Evolutionary conservation across 2,113 vertebrate genomes (phyloP), one percentile per base, ranked within the genome.

Genomic region (Engraulis encrasicolus): DNA sequence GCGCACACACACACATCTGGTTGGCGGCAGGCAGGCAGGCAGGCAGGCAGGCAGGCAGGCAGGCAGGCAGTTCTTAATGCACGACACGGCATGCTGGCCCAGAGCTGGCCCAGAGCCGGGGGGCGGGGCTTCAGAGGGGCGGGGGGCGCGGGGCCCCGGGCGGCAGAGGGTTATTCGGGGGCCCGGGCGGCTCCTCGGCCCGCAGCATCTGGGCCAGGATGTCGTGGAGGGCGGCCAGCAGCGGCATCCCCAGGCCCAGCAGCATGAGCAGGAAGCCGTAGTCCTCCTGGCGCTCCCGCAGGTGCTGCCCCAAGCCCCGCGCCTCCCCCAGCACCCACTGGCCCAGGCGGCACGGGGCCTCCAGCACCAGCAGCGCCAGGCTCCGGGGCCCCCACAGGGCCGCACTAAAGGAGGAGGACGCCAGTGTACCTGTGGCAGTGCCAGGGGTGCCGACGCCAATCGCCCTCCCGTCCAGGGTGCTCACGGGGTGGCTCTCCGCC

Each of bases 231-330:
- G 91, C 94, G 82, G 92, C 97, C 84, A 99, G 95, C 79, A 99
- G 94, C 0, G 97, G 97, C 85, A 97, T 89, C 82, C 96, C 95
- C 58, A 99, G 90, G 91, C 96, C 97, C 91, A 99, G 92, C 84
- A 99, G 95, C 96, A 98, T 97, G 0, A 95, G 98, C 83, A 96
- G 93, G 93, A 96, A 98, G 92, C 91, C 88, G 91, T 97, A 99
- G 95, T 98, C 96, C 82, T 96, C 91, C 12, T 94, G 95, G 93
- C 94, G 93, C 94, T 96, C 96, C 94, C 96, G 94, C 92, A 98
- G 78, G 94, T 98, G 97, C 81, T 90, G 94, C 81, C 91, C 78
- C 58, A 90, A 81, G 74, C 94, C 95, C 66, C 91, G 89, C 86
- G 95, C 90, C 87, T 93, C 89, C 89, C 94, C 96, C 91, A 92